phyloP scores from a whole-genome alignment of 2,113 vertebrate species.

The Gila orcuttii region DNA sequence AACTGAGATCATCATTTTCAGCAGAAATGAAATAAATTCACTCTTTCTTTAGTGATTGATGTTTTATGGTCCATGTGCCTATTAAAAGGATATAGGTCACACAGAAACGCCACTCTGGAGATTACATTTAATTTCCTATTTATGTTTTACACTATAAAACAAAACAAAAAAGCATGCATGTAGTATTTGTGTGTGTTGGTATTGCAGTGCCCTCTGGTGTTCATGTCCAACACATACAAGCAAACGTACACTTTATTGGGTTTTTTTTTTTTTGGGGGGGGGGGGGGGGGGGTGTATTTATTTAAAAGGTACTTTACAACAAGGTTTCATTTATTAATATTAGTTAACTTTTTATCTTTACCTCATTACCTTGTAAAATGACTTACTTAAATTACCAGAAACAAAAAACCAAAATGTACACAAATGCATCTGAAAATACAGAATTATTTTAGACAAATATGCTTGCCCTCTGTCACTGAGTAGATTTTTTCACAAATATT shows the following conservation, averaged over 20 bases:
- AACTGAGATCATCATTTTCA: neutral
- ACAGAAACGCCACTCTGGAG: neutral
- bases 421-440: no score
- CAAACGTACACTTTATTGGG: neutral
- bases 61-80: slow-evolving; percentile 23
- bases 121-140: slow-evolving; percentile 21
- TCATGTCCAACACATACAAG: neutral
- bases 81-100: neutral
- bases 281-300: no score
- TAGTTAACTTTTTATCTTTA: no score
- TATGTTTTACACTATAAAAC: neutral
- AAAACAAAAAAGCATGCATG: no score
- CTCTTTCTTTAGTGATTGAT: neutral
- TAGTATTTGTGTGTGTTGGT: neutral
- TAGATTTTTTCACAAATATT: no score
- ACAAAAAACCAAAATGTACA: no score
- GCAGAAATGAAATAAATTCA: neutral
- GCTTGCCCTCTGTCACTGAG: no score
- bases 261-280: no score
- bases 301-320: neutral
- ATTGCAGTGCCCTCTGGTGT: slow-evolving; percentile 49
- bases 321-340: no score
- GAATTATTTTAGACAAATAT: no score
- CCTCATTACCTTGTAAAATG: neutral
- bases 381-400: neutral